Percentiles rank a stretch among this genome's conserved stretches.
These are phyloP conservation scores for Tinamus major DNA, from an alignment of 2,797 vertebrate genomes.

Conservation along the genomic window DNA sequence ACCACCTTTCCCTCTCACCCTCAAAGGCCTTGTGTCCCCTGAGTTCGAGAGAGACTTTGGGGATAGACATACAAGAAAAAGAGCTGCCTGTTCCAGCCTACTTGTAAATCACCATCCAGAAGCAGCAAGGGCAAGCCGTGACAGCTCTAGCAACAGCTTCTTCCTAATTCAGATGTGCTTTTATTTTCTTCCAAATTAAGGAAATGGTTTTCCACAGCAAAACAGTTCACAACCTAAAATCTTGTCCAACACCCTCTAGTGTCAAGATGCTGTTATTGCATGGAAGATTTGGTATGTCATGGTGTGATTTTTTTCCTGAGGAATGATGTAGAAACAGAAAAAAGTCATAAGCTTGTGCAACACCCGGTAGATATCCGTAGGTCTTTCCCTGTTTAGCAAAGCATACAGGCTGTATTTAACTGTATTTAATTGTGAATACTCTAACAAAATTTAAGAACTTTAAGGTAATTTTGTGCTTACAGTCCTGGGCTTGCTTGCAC, in stretches of 20 bases:
- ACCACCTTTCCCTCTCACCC: not conserved
- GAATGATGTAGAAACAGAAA: not conserved
- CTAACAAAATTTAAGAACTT: not conserved
- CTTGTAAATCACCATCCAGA: not conserved
- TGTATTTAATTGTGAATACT: not conserved
- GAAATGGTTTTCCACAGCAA: not conserved
- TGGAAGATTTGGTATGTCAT: not conserved
- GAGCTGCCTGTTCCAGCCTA: not conserved
- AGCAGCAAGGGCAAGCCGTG: too few species aligned
- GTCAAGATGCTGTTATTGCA: not conserved
- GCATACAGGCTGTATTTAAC: not conserved
- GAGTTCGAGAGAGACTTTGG: not conserved
- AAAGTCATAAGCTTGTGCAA: not conserved
- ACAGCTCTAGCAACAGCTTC: not conserved
- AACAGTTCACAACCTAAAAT: not conserved
- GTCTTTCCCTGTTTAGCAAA: not conserved
- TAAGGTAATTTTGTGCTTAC: not conserved
- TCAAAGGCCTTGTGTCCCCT: not conserved
- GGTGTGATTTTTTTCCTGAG: not conserved
- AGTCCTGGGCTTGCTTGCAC: not conserved
- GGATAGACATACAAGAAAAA: not conserved
- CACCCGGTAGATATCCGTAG: not conserved
- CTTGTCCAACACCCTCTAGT: slow-evolving; percentile 44
- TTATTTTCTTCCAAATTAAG: not conserved
- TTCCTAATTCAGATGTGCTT: not conserved